Base-by-base conservation (phyloP, 2,888 invertebrate genomes). In the Galeopsomyia nigrocyanea region DNA sequence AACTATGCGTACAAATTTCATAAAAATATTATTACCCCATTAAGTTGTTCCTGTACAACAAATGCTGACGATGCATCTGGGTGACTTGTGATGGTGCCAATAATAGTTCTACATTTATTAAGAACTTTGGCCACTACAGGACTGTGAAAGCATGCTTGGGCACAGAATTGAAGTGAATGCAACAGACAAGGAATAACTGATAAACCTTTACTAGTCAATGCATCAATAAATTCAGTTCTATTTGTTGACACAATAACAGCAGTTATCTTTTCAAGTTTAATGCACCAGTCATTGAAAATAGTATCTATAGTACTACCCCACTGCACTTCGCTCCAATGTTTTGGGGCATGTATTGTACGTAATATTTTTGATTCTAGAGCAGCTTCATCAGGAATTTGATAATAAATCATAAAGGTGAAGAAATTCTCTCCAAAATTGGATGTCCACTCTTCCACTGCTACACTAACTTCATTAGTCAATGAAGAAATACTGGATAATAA, bases 371-470 rank as follows among this genome's bases (percentile, higher is more conserved):
- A 86, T 61, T 87, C 87, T 22, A 88, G 75, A 1, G 79, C 79
- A 5, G 86, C 80, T 70, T 88, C 87, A 1, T 80, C 82, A 50
- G 80, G 72, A 77, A 82, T 84, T 76, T 87, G 87, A 77, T 87
- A 88, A 78, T 87, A 87, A n/a, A 87, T 79, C 21, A 87, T 84
- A 16, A 88, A 77, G 0, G 88, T 88, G 1, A 87, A 79, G 71
- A 86, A 88, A 26, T 76, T 78, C 74, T 88, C 87, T 0, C 81
- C 82, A 0, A 80, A 82, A 77, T 83, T 84, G 5, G 87, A 86
- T 47, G 76, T 81, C 88, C 88, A 88, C 73, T 88, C 88, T 75
- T 88, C 88, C 0, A 88, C 77, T 1, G 87, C 85, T 5, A 88
- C 76, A 19, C 88, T 86, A 49, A 87, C 78, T 73, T 87, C 87